Base-by-base conservation (phyloP, 2,797 vertebrate species). In the Cercopithecus mitis region DNA sequence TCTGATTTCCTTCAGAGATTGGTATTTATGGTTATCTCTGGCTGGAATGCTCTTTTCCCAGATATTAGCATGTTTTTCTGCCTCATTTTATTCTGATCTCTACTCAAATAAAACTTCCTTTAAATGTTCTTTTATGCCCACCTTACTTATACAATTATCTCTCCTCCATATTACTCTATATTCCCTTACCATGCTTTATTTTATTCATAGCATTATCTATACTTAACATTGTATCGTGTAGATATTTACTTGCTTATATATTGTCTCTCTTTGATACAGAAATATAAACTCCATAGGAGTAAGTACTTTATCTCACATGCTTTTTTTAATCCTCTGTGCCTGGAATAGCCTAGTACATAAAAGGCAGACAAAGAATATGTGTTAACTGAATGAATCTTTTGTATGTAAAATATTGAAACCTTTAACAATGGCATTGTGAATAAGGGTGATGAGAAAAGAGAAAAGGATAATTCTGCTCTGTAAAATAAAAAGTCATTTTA, bases 381-480 rank as follows among this genome's bases (percentile, higher is more conserved):
- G 41, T 95, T 96, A 88, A 89, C 10, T 87, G 47, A 97, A 75
- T 90, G 76, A 55, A 93, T 84, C 36, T 39, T 95, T 95, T 72
- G 25, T 88, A 76, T 39, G 36, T 85, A 87, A 90, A 90, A 36
- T 67, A 2, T 25, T 81, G 19, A 90, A 73, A 57, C 4, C 5
- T 90, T 67, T 84, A 77, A 84, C 57, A 91, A 93, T 88, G 41
- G 14, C 30, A 50, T 76, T 81, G 24, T 95, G 80, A 92, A 75
- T 91, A 88, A 88, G 24, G 15, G 4, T n/a, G 19, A 70, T 43
- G 22, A 92, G 45, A 94, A 96, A 94, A 89, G 15, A 82, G 30
- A 73, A 80, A 91, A 82, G n/a, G 41, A 73, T 82, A 57, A 70
- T 33, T 86, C 50, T 87, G 4, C 5, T 93, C 93, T 88, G 4